Evolutionary conservation across 2,113 vertebrate species (phyloP).

Genomic region (Nestor notabilis): DNA sequence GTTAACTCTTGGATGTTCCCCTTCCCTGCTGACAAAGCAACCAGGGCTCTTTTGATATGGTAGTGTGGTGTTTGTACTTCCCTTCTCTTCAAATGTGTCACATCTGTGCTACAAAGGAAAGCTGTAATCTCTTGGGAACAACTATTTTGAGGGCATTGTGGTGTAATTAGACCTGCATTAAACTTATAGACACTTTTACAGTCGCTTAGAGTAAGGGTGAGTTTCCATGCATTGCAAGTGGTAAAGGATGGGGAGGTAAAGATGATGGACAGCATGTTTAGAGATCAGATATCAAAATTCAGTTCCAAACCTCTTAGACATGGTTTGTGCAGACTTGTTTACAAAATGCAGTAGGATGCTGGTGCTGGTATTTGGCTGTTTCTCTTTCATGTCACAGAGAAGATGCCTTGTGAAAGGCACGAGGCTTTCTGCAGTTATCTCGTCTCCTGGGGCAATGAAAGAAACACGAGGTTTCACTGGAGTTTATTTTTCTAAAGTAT

Average conservation of each 20-base stretch:
- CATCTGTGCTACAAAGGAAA: background rate
- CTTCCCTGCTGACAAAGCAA: background rate
- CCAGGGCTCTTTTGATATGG: background rate
- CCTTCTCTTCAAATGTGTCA: background rate
- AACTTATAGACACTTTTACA: background rate
- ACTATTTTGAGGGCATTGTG: background rate
- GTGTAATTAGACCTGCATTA: background rate
- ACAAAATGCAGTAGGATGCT: constrained; percentile 16
- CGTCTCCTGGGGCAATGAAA: background rate
- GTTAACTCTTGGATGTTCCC: background rate
- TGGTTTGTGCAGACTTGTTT: background rate
- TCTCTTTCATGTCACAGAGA: constrained; percentile 18
- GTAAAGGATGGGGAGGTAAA: background rate
- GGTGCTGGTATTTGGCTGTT: constrained; percentile 37
- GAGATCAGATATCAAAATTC: background rate
- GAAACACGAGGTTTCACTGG: background rate
- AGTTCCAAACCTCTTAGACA: accelerated
- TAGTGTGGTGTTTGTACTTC: background rate
- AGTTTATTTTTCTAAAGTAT: background rate
- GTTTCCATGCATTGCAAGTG: background rate
- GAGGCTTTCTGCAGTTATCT: constrained; percentile 26
- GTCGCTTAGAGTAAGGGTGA: background rate
- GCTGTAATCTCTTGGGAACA: background rate
- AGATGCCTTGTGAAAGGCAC: constrained; percentile 59
- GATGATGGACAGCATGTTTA: background rate